Percentiles rank a stretch among this genome's conserved stretches.
Conservation (phyloP, 2,888 invertebrate species). For the Drosophila falleni region DNA sequence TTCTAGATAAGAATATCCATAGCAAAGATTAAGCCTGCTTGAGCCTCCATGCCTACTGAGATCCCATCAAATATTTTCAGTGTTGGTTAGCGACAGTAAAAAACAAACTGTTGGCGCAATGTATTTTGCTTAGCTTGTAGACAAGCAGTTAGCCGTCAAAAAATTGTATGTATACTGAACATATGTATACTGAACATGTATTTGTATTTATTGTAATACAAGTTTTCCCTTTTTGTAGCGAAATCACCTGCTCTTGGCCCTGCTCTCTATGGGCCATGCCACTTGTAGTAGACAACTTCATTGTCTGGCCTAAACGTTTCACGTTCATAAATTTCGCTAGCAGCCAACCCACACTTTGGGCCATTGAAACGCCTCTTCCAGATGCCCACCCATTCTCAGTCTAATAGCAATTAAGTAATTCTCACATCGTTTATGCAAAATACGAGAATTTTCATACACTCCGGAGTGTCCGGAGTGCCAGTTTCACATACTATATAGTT, state of each 20-base stretch:
- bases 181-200: slow-evolving; percentile 7
- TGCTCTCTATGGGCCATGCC: slow-evolving; percentile 38
- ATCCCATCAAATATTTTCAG: neutral
- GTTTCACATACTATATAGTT: slow-evolving; percentile 6
- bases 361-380: slow-evolving; percentile 35
- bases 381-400: slow-evolving; percentile 37
- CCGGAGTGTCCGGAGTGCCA: neutral
- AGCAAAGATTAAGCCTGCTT: too few relatives aligned
- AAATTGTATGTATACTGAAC: slow-evolving; percentile 31
- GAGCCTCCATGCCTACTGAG: neutral
- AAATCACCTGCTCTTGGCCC: slow-evolving; percentile 40
- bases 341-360: slow-evolving; percentile 38
- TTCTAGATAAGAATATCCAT: too few relatives aligned
- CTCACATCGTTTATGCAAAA: slow-evolving; percentile 82
- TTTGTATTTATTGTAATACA: slow-evolving; percentile 20
- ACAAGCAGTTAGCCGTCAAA: slow-evolving; percentile 2
- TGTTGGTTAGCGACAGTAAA: slow-evolving; percentile 7
- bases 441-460: slow-evolving; percentile 53
- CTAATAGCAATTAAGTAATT: slow-evolving; percentile 78
- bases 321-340: slow-evolving; percentile 63
- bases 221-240: slow-evolving; percentile 12
- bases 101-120: too few relatives aligned
- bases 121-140: slow-evolving; percentile 13
- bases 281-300: slow-evolving; percentile 70
- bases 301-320: slow-evolving; percentile 61